Conservation (phyloP, 2,797 vertebrate genomes). For the Gallirallus australis region DNA sequence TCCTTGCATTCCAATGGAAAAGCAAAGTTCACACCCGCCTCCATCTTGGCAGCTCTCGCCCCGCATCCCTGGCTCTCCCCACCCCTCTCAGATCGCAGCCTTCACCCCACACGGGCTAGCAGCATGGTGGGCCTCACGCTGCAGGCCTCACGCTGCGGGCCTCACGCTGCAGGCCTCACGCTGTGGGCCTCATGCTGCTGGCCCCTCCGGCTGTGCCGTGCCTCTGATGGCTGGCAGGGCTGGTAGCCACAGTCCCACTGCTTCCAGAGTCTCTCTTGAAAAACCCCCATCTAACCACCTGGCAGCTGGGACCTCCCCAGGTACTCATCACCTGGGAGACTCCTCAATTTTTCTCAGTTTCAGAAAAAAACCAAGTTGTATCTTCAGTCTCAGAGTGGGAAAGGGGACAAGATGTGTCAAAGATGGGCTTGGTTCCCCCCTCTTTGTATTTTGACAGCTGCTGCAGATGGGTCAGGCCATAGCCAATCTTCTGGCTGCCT, state of each 20-base stretch:
- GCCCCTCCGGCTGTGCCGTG: background rate
- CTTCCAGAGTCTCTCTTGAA: background rate
- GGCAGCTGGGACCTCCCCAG: background rate
- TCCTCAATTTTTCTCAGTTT: background rate
- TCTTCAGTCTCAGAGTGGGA: background rate
- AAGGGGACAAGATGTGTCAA: background rate
- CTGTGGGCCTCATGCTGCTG: accelerated
- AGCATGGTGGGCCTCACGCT: accelerated
- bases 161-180: too few relatives aligned
- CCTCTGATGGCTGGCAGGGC: background rate
- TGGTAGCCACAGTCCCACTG: background rate
- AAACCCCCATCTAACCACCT: background rate
- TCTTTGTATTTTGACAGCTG: background rate
- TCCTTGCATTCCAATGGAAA: background rate
- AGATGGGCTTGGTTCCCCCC: background rate
- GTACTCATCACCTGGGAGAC: background rate
- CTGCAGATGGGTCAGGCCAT: background rate
- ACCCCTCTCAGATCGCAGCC: accelerated
- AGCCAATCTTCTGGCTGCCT: background rate
- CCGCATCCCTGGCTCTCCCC: background rate
- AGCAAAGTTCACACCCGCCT: background rate
- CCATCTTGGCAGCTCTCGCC: background rate
- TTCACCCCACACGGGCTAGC: accelerated
- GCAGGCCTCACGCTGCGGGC: background rate
- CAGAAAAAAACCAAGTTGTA: background rate